Evolutionary conservation across 2,888 invertebrate genomes (phyloP), one percentile per base, ranked within the genome.

Genomic region (Drosophila prolongata): DNA sequence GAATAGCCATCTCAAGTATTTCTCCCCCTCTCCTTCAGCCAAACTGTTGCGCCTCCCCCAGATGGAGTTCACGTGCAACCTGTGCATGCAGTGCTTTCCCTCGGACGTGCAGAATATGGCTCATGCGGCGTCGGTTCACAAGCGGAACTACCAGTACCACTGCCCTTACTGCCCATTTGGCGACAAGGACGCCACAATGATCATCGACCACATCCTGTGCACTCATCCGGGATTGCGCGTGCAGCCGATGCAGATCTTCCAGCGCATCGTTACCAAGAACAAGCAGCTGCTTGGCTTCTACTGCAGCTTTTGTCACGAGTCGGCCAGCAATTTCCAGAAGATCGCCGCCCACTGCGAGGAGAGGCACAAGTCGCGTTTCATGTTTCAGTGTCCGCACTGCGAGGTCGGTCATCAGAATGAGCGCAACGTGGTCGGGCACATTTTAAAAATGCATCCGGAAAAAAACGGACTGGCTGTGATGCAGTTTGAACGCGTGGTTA

Each of bases 351-450:
- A 90, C 56, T 80, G 79, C 8, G 53, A 40, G 8, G 0, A 19
- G 0, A 10, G 38, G 1, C 97, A 97, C 86, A 93, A 94, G 35
- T 93, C 95, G 2, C 95, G 94, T 67, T 93, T 94, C 82, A 96
- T 96, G 76, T 96, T 93, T 90, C 95, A 95, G 80, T 97, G 97
- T 84, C 93, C 93, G 0, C 92, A 95, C 70, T 97, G 97, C 78
- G 89, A 93, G 0, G 96, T 94, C 76, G 93, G 93, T 34, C 92
- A 56, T 2, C 0, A 13, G 0, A 0, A 58, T 19, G 89, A 87
- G n/a, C 89, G 84, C 1, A 34, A 43, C 11, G 68, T 90, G 0
- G 58, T 66, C 35, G 0, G 0, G 3, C 90, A 90, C 43, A 80
- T 89, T 37, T 35, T 42, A 0, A 1, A 46, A 0, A 19, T 19